Base-by-base conservation (phyloP, 2,797 vertebrate species). In the Rhinophrynus dorsalis region DNA sequence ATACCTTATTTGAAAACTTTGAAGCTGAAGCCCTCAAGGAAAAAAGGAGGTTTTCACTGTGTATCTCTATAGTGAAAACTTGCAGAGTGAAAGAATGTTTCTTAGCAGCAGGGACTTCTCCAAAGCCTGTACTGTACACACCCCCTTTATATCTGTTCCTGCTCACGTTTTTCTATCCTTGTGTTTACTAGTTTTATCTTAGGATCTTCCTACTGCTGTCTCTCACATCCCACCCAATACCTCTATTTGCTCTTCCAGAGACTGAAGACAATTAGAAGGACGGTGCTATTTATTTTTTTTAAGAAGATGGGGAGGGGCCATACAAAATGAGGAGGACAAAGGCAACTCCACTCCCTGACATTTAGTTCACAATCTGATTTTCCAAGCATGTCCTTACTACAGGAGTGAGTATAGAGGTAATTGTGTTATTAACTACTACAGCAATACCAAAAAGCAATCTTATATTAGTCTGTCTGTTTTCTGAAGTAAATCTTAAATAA, bases 1-100 rank as follows among this genome's bases (percentile, higher is more conserved):
- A 66, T 66, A 66, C 63, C 37, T 56, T 55, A 20, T 35, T 45
- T 30, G 38, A 11, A 23, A 20, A 30, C 50, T 37, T 32, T 66
- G 17, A 15, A 20, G 21, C 21, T 17, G 1, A 68, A 48, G 5
- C 33, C 24, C 18, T 24, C 27, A 11, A 44, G 17, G 23, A 23
- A 48, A n/a, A 7, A 20, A 54, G 38, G 12, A 17, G n/a, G n/a
- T n/a, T 3, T 23, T 47, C n/a, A 54, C 52, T 37, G 51, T 37
- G 51, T 38, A 37, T 66, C 48, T 54, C 62, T 66, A 66, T 38
- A 50, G 62, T 23, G 62, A 52, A 30, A 24, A 9, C 1, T 44
- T 17, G 12, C 10, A 20, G 21, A 27, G 15, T 5, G 20, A 1
- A 48, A 27, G 50, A 67, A 55, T 66, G 33, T 64, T 40, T n/a